A percentile compares a stretch with the other conserved stretches of the same genome.
Evolutionary conservation across 2,888 invertebrate species (phyloP).

Genomic region (Parelbella ahira): DNA sequence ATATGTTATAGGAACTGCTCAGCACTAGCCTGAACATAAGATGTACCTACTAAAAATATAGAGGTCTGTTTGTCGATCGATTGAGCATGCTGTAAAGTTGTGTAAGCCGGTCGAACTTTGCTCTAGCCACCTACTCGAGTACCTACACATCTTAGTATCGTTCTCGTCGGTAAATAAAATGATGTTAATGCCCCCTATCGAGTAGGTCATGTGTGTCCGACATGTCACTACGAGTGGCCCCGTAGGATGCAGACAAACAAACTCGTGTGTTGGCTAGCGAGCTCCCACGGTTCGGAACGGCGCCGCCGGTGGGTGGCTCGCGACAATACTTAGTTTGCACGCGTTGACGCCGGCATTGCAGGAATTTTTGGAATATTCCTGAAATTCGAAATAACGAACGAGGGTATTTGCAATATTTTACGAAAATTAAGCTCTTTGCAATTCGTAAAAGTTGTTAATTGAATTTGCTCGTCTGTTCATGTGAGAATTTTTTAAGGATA

Average conservation of each 20-base stretch:
- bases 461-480: no score
- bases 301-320: slow-evolving; percentile 33
- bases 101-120: slow-evolving; percentile 5
- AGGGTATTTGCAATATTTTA: no score
- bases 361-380: no score
- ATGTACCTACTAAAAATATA: no score
- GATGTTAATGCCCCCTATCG: slow-evolving; percentile 23
- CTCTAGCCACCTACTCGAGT: slow-evolving; percentile 18
- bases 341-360: slow-evolving; percentile 4
- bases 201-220: slow-evolving; percentile 36
- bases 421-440: no score
- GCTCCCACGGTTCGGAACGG: slow-evolving; percentile 36
- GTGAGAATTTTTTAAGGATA: no score
- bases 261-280: slow-evolving; percentile 33
- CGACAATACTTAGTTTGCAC: slow-evolving; percentile 15
- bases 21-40: no score
- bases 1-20: no score
- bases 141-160: slow-evolving; percentile 35
- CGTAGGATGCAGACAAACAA: slow-evolving; percentile 42
- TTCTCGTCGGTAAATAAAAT: slow-evolving; percentile 21
- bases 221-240: slow-evolving; percentile 40
- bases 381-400: no score
- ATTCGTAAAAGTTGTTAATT: no score
- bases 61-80: no score
- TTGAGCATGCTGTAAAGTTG: no score